Evolutionary conservation across 2,113 vertebrate species (phyloP), one percentile per base, ranked within the genome.

Genomic region (Larimichthys polyactis): DNA sequence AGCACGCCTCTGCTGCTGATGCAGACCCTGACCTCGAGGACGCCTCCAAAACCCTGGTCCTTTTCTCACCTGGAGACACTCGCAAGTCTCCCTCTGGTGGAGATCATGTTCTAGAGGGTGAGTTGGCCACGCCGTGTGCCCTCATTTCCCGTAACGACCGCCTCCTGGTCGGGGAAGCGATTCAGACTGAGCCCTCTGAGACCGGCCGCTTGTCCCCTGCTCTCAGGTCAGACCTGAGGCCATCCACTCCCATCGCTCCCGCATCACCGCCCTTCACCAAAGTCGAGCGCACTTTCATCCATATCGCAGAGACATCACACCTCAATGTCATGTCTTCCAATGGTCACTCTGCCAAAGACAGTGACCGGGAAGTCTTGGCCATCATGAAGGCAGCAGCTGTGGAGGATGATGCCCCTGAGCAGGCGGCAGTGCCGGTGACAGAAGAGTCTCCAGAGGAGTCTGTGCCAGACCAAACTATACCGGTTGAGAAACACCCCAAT

Each of bases 61-160:
- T 99, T 11, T 98, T 99, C 88, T 99, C 98, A 8, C 98, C 98
- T 0, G 98, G 97, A n/a, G 98, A 99, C 90, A 93, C 96, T 81
- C 97, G 97, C 27, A 98, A 97, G 87, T 98, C 97, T 55, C 97
- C 96, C 0, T 95, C 95, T 67, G 95, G 96, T 11, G 86, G 93
- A 5, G 96, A 97, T 19, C 91, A 95, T 27, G 92, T 83, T 44
- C 93, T 95, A 0, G 98, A 99, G 46, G 93, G 93, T 0, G 97
- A 98, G 79, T 90, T 97, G 86, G 96, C 96, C 65, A 96, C 96
- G 10, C 95, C 97, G 4, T 95, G 90, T 60, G 95, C 86, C 20
- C 78, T 96, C 77, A 96, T 90, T 0, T 96, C 95, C 43, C 96
- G 96, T 87, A 95, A 92, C 0, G 97, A 97, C 91, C 96, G 94